These are phyloP conservation scores for Sylvilagus floridanus DNA, from an alignment of 2,797 vertebrate genomes.

Conservation along the genomic window DNA sequence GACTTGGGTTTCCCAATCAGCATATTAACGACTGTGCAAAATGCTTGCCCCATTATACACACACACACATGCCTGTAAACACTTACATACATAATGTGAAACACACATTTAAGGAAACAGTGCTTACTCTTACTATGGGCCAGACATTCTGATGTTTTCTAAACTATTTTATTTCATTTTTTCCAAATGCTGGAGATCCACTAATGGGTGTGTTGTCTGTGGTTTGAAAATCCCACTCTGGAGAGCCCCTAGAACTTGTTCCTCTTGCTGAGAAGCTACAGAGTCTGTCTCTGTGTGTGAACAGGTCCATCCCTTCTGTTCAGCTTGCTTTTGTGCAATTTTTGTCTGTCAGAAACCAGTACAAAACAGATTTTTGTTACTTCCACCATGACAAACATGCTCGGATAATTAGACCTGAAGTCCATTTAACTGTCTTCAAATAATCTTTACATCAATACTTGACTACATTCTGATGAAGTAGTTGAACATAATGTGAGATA, in stretches of 20 bases:
- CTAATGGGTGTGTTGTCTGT: background rate
- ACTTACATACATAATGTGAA: background rate
- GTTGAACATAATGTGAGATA: conserved; percentile 8
- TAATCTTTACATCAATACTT: conserved; percentile 3
- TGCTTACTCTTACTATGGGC: background rate
- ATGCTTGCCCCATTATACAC: background rate
- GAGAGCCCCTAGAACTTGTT: background rate
- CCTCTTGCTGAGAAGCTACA: background rate
- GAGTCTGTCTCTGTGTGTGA: background rate
- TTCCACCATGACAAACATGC: background rate
- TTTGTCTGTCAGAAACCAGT: conserved; percentile 11
- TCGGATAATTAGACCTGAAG: background rate
- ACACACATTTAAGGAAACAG: background rate
- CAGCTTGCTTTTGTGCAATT: background rate
- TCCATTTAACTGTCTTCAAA: background rate
- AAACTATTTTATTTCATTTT: background rate
- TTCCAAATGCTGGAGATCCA: background rate
- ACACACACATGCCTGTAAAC: background rate
- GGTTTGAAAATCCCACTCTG: background rate
- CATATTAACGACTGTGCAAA: too few species aligned
- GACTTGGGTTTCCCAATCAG: too few species aligned
- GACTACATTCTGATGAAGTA: background rate
- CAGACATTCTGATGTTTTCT: background rate
- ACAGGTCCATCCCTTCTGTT: background rate
- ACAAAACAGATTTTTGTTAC: conserved; percentile 16